phyloP scores from a whole-genome alignment of 2,113 vertebrate species.

The Brachirus orientalis region DNA sequence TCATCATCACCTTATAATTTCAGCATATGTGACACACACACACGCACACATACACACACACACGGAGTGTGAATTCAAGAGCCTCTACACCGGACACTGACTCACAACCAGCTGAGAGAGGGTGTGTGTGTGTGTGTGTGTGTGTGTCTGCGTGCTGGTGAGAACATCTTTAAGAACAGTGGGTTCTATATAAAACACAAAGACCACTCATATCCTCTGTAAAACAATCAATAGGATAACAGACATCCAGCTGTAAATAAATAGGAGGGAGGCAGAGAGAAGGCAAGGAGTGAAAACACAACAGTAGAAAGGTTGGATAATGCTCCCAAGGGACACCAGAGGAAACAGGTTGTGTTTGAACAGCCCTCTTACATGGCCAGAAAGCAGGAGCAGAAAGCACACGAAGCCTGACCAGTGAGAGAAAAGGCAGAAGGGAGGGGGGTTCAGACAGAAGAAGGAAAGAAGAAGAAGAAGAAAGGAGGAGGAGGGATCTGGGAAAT shows the following conservation, averaged over 20 bases:
- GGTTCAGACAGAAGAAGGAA: not conserved
- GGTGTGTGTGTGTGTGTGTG: slow-evolving; percentile 25
- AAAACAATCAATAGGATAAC: slow-evolving; percentile 61
- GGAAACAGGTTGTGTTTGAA: slow-evolving; percentile 78
- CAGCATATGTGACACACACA: slow-evolving; percentile 38
- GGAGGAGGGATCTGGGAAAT: slow-evolving; percentile 31
- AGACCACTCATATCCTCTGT: slow-evolving; percentile 63
- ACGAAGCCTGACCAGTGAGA: slow-evolving; percentile 31
- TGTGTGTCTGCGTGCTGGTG: not conserved
- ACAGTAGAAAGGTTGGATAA: slow-evolving; percentile 58
- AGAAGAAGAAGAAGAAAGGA: slow-evolving; percentile 10
- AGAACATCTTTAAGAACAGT: slow-evolving; percentile 50
- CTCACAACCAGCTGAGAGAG: slow-evolving; percentile 39
- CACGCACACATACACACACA: slow-evolving; percentile 7
- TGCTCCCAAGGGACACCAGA: slow-evolving; percentile 54
- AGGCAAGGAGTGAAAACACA: slow-evolving; percentile 51
- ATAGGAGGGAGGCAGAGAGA: slow-evolving; percentile 31
- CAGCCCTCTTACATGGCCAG: slow-evolving; percentile 60
- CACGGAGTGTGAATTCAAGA: not conserved
- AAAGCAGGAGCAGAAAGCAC: slow-evolving; percentile 38
- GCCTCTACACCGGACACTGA: slow-evolving; percentile 29
- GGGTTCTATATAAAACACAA: slow-evolving; percentile 63
- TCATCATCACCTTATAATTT: slow-evolving; percentile 65
- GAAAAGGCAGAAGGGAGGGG: not conserved
- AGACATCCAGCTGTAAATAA: slow-evolving; percentile 69